phyloP scores from a whole-genome alignment of 2,797 vertebrate species.

The Heteromormyrus szaboi region DNA sequence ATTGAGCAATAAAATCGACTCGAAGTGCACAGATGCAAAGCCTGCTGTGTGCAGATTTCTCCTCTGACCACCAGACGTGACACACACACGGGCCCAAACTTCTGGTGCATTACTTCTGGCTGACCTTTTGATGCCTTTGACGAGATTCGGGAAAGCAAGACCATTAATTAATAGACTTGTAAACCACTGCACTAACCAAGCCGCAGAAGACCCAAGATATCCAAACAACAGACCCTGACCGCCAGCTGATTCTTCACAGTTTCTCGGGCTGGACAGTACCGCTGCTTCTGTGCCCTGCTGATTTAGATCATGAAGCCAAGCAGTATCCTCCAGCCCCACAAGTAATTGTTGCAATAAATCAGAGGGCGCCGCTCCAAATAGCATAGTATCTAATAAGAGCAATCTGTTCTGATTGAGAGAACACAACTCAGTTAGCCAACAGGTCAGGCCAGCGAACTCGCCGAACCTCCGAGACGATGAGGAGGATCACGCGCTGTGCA shows the following conservation, averaged over 20 bases:
- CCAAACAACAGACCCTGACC: background rate
- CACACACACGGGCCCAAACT: background rate
- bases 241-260: background rate
- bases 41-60: background rate
- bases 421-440: background rate
- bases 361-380: conserved; percentile 6
- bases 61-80: background rate
- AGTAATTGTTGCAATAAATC: conserved; percentile 3
- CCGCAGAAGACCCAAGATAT: background rate
- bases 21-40: background rate
- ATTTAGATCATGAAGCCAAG: background rate
- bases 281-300: background rate
- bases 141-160: background rate
- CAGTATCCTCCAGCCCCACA: background rate
- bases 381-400: background rate
- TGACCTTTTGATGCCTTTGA: background rate
- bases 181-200: background rate
- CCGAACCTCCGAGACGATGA: background rate
- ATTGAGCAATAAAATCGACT: background rate
- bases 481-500: background rate
- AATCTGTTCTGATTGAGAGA: background rate
- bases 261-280: background rate
- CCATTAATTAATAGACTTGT: background rate
- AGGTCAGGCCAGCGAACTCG: background rate
- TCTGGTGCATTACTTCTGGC: background rate